These are phyloP conservation scores for Synanthedon andrenaeformis DNA, from an alignment of 2,888 invertebrate species.

Conservation along the genomic window DNA sequence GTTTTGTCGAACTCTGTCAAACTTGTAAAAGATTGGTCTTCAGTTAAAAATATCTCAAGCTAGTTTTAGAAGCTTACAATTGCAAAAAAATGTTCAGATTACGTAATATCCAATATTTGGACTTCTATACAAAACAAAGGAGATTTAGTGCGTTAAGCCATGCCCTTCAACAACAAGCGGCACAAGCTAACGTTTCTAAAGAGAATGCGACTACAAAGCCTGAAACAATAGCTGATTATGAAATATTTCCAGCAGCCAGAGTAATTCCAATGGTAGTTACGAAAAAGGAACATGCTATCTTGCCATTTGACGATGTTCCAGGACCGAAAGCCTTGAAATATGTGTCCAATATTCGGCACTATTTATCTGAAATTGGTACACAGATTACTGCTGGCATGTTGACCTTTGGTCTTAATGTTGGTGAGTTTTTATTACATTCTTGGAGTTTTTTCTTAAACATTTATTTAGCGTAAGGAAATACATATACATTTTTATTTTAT, in stretches of 20 bases:
- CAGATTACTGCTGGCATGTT: slow-evolving; percentile 68
- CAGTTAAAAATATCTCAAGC: too few relatives aligned
- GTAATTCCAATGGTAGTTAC: slow-evolving; percentile 39
- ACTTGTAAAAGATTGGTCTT: not conserved
- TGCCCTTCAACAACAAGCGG: not conserved
- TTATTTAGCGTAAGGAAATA: too few relatives aligned
- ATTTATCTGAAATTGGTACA: slow-evolving; percentile 73
- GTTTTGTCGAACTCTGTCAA: not conserved
- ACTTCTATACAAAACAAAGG: not conserved
- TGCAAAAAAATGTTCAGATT: not conserved
- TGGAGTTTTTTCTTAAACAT: too few relatives aligned
- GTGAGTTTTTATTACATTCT: slow-evolving; percentile 27
- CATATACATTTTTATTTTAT: too few relatives aligned
- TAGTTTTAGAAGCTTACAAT: too few relatives aligned
- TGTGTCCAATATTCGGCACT: slow-evolving; percentile 70
- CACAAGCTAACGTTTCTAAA: not conserved
- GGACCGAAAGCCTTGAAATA: slow-evolving; percentile 71
- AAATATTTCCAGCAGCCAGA: slow-evolving; percentile 19
- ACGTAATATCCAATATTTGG: not conserved
- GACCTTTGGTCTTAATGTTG: slow-evolving; percentile 61
- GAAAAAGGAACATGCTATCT: slow-evolving; percentile 37
- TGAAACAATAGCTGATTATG: not conserved
- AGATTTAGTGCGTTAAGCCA: not conserved
- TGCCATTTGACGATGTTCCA: slow-evolving; percentile 74
- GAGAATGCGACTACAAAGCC: not conserved